Percentiles rank a stretch among this genome's conserved stretches.
Evolutionary conservation across 2,797 vertebrate species (phyloP).

Genomic region (Cephalopachus bancanus): DNA sequence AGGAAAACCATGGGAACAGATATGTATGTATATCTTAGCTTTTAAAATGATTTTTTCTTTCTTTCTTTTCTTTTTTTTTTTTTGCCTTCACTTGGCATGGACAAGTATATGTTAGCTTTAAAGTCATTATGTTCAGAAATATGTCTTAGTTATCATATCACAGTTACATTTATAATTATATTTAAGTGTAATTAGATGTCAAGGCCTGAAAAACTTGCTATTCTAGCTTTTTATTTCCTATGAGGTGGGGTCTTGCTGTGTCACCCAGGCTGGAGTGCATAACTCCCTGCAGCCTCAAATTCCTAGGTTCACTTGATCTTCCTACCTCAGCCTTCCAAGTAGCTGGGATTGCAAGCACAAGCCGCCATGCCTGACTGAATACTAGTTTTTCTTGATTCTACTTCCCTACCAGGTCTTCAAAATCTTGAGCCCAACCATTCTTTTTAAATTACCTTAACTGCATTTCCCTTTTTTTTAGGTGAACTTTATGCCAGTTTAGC

Average conservation of each 20-base stretch:
- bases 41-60: slow-evolving; percentile 12
- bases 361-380: no score
- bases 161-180: background rate
- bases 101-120: background rate
- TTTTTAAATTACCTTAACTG: slow-evolving; percentile 47
- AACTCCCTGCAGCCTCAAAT: no score
- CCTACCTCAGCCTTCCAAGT: no score
- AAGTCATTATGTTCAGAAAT: slow-evolving; percentile 48
- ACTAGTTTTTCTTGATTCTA: slow-evolving; percentile 30
- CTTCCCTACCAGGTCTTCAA: background rate
- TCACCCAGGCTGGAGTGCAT: no score
- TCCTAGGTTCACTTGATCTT: no score
- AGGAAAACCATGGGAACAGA: background rate
- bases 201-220: background rate
- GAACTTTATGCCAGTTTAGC: slow-evolving; percentile 20
- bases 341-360: no score
- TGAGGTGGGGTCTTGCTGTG: no score
- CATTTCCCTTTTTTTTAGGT: slow-evolving; percentile 1
- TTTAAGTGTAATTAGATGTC: slow-evolving; percentile 26
- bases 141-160: background rate
- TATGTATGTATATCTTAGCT: background rate
- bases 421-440: slow-evolving; percentile 1
- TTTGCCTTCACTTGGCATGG: no score
- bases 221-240: background rate
- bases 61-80: no score